Percentiles rank a stretch among this genome's conserved stretches.
Evolutionary conservation across 2,797 vertebrate genomes (phyloP).

Genomic region (Enteromius afrohamiltoni): DNA sequence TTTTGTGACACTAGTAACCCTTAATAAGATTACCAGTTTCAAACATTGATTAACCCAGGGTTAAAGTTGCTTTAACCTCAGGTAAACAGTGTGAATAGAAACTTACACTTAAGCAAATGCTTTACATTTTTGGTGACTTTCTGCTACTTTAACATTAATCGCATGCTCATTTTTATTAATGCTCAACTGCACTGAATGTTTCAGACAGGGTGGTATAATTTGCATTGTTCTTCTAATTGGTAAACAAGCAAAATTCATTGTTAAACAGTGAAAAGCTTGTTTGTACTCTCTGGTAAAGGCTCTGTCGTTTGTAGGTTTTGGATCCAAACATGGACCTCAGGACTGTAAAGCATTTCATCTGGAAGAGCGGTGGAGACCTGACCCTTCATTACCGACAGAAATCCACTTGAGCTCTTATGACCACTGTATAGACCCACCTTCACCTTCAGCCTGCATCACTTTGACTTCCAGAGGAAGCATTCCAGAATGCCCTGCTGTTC

Average conservation of each 20-base stretch:
- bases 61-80: background rate
- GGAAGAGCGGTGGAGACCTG: constrained; percentile 98
- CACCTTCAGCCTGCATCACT: constrained; percentile 59
- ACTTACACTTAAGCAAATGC: background rate
- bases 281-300: background rate
- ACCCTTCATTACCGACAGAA: constrained; percentile 98
- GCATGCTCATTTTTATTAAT: background rate
- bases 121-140: background rate
- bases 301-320: constrained; percentile 82
- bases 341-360: constrained; percentile 99
- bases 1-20: background rate
- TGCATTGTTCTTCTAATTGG: background rate
- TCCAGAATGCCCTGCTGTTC: constrained; percentile 77
- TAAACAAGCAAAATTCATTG: background rate
- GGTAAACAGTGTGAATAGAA: background rate
- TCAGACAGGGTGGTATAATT: background rate
- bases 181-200: background rate
- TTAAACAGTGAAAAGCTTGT: background rate
- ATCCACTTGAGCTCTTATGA: constrained; percentile 86
- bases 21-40: background rate
- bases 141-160: background rate
- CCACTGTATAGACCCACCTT: background rate
- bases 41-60: constrained; percentile 15
- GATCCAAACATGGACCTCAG: constrained; percentile 99
- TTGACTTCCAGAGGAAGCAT: constrained; percentile 37